phyloP scores from a whole-genome alignment of 2,113 vertebrate species.

The Lichenostomus cassidix region DNA sequence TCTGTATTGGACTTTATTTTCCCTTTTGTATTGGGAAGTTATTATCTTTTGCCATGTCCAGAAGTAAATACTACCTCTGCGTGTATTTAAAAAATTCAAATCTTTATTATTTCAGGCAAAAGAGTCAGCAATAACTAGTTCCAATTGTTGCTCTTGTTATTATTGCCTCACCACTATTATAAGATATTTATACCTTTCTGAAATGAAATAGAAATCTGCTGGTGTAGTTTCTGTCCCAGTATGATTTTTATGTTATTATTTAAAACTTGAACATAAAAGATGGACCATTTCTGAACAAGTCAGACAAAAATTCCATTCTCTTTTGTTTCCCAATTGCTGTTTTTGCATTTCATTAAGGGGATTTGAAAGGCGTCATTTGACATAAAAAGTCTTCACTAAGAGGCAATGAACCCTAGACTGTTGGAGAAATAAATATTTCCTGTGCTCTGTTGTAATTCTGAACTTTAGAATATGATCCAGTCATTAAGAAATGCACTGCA shows the following conservation, averaged over 20 bases:
- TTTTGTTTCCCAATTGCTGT: neutral
- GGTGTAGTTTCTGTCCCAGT: neutral
- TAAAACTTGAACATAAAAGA: neutral
- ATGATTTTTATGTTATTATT: neutral
- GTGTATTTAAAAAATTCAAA: neutral
- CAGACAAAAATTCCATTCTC: neutral
- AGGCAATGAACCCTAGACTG: neutral
- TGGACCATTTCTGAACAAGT: neutral
- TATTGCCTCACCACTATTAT: neutral
- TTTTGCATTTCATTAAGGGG: neutral
- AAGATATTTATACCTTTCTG: neutral
- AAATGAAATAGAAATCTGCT: neutral
- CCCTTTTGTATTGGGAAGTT: neutral
- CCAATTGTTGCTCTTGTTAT: neutral
- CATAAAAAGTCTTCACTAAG: neutral
- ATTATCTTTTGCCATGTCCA: neutral
- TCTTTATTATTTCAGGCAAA: neutral
- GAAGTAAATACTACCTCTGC: neutral
- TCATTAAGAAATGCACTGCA: conserved; percentile 20
- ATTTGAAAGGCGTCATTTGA: neutral
- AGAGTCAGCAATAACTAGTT: neutral
- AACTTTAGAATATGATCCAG: conserved; percentile 16
- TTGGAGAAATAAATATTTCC: conserved; percentile 43
- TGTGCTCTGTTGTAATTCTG: neutral
- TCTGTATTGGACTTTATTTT: neutral